Conservation (phyloP, 2,888 invertebrate genomes). For the Gisinianus flammeolus region DNA sequence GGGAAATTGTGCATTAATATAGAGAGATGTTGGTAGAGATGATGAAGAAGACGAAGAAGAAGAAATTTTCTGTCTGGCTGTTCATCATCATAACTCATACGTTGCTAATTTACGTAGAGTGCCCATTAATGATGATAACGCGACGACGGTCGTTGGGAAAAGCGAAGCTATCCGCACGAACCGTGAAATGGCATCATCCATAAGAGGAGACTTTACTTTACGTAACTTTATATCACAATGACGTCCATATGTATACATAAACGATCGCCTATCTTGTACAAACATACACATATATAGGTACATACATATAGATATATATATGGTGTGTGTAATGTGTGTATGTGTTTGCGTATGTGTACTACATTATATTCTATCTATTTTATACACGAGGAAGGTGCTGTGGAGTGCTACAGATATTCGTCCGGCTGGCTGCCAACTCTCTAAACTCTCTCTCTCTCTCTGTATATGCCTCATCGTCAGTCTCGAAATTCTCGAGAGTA, state of each 20-base stretch:
- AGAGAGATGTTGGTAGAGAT: constrained; percentile 11
- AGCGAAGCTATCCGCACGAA: constrained; percentile 39
- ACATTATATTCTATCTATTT: background rate
- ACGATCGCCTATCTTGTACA: background rate
- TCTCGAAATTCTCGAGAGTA: no score
- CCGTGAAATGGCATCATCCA: constrained; percentile 48
- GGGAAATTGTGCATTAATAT: constrained; percentile 20
- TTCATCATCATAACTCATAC: constrained; percentile 43
- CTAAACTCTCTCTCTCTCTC: background rate
- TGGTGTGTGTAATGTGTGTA: background rate
- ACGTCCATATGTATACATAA: background rate
- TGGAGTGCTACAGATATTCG: no score
- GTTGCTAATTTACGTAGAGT: constrained; percentile 48
- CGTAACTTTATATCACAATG: constrained; percentile 35
- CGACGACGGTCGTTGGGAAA: constrained; percentile 41
- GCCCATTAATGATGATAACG: constrained; percentile 46
- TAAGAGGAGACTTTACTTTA: constrained; percentile 40
- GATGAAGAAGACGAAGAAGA: constrained; percentile 7
- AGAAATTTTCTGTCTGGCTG: constrained; percentile 23
- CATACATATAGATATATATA: background rate
- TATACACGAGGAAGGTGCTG: no score
- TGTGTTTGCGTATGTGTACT: background rate
- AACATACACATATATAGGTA: background rate
- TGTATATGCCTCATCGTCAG: background rate
- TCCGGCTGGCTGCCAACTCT: background rate